Conservation (phyloP, 2,888 invertebrate genomes). For the Apamea sordens region DNA sequence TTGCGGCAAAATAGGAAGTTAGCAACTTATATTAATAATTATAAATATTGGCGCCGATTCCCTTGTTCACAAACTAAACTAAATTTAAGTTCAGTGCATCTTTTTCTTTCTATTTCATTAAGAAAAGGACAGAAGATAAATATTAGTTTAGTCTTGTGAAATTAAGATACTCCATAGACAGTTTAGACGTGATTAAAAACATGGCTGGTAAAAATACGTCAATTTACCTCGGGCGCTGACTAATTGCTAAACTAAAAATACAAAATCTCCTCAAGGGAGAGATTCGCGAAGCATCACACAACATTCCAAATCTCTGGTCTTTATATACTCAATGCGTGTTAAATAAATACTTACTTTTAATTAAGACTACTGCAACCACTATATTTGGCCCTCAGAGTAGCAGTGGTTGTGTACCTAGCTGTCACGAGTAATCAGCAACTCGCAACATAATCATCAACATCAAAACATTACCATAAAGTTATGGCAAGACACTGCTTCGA, state of each 20-base stretch:
- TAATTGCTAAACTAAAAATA: background rate
- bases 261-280: background rate
- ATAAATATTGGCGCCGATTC: slow-evolving; percentile 1
- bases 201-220: too few species aligned
- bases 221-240: too few species aligned
- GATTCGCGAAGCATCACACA: slow-evolving; percentile 1
- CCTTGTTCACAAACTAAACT: too few species aligned
- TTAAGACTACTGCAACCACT: slow-evolving; percentile 5
- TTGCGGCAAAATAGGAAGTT: slow-evolving; percentile 51
- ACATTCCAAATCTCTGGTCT: background rate
- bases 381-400: background rate
- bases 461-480: slow-evolving; percentile 2
- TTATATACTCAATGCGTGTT: background rate
- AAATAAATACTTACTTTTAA: slow-evolving; percentile 19
- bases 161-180: too few species aligned
- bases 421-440: background rate
- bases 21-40: slow-evolving; percentile 21
- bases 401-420: background rate
- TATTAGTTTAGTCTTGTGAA: too few species aligned
- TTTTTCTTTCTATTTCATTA: too few species aligned
- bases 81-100: too few species aligned
- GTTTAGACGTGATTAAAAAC: too few species aligned
- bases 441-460: background rate
- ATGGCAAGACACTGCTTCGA: slow-evolving; percentile 19
- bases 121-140: too few species aligned